Conservation (phyloP, 2,113 vertebrate genomes). For the Piaya cayana region DNA sequence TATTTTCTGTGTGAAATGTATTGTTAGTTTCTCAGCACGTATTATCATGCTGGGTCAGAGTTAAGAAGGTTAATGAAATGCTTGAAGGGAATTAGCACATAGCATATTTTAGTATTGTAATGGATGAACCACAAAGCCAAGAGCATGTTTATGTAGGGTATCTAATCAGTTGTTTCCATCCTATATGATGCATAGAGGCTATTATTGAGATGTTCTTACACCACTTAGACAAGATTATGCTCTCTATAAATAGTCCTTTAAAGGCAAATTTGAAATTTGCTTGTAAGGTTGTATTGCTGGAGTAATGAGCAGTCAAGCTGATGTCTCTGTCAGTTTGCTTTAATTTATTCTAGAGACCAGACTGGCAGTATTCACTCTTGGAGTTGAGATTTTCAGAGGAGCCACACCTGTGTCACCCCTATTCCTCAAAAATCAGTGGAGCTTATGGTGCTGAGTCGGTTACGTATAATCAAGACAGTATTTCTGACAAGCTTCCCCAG, state of each 20-base stretch:
- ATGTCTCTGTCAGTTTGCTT: background rate
- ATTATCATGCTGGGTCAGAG: background rate
- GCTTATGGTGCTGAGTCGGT: background rate
- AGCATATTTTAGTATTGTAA: background rate
- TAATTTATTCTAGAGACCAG: background rate
- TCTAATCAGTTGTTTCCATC: background rate
- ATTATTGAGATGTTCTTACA: background rate
- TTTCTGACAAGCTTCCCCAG: background rate
- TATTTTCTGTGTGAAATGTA: slow-evolving; percentile 32
- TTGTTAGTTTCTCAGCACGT: background rate
- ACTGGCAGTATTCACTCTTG: background rate
- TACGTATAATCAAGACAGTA: background rate
- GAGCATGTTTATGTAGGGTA: background rate
- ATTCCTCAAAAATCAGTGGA: background rate
- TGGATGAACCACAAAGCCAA: background rate
- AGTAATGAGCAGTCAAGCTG: background rate
- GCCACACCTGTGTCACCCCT: background rate
- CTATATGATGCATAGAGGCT: background rate
- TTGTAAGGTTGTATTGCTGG: background rate
- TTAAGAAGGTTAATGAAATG: slow-evolving; percentile 44
- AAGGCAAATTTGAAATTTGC: background rate
- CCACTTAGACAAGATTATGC: background rate
- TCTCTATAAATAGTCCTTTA: background rate
- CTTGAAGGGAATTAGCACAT: background rate
- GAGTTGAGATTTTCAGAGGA: background rate